These are phyloP conservation scores for Ophthalmolycus amberensis DNA, from an alignment of 2,113 vertebrate species.

Conservation along the genomic window DNA sequence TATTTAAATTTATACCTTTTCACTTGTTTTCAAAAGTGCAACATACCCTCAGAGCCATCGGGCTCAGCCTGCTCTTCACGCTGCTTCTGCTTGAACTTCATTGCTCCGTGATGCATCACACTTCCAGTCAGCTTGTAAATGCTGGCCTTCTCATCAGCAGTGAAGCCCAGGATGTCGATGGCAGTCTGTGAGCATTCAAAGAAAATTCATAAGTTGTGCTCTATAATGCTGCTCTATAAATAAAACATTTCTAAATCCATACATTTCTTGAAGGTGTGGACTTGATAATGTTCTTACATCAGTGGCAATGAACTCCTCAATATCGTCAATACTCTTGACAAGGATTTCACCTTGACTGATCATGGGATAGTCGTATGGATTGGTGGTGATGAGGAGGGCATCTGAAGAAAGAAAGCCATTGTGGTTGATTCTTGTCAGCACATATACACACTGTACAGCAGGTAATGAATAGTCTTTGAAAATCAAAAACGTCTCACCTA, in stretches of 20 bases:
- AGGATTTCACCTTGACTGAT: slow-evolving; percentile 78
- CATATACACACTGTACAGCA: not conserved
- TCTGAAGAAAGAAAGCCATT: slow-evolving; percentile 68
- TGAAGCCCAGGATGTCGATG: slow-evolving; percentile 86
- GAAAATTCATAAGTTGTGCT: not conserved
- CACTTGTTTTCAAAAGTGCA: not conserved
- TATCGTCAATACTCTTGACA: slow-evolving; percentile 76
- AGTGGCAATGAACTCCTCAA: slow-evolving; percentile 78
- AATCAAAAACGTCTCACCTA: slow-evolving; percentile 59
- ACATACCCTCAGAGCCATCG: slow-evolving; percentile 89
- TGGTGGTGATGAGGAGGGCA: slow-evolving; percentile 76
- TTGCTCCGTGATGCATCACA: slow-evolving; percentile 90
- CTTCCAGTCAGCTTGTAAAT: slow-evolving; percentile 90
- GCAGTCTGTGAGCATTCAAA: slow-evolving; percentile 68
- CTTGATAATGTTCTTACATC: slow-evolving; percentile 57
- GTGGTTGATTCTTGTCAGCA: not conserved
- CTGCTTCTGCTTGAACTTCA: slow-evolving; percentile 93
- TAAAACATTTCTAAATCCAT: not conserved
- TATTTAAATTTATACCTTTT: not conserved
- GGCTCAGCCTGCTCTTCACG: slow-evolving; percentile 91
- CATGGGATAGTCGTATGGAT: slow-evolving; percentile 78
- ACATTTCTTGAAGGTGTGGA: not conserved
- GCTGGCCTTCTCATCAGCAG: slow-evolving; percentile 85
- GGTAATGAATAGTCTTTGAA: not conserved
- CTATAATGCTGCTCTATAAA: not conserved